Evolutionary conservation across 1,140 invertebrate species (phyloP), one percentile per base, ranked within the genome.

Genomic region (Dolichoris vasculosae): DNA sequence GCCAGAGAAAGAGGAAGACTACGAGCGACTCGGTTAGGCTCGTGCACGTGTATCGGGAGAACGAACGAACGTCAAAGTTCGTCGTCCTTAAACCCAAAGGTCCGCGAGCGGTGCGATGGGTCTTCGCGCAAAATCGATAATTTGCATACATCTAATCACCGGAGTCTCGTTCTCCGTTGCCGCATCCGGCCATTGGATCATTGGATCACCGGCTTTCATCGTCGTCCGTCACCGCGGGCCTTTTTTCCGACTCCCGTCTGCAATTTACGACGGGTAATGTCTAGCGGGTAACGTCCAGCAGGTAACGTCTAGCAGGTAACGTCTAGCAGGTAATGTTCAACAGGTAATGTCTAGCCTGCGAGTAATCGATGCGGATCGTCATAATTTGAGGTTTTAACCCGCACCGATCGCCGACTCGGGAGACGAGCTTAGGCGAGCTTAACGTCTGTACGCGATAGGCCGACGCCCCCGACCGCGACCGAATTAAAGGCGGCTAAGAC

Each of bases 351-450:
- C 63, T 77, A 71, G 85, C 73, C 77, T 75, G 67, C 83, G 81
- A 78, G 67, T 88, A 82, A 88, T 89, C 82, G 85, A 86, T 83
- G 76, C 71, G 80, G 86, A 32, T 78, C 77, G 86, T 84, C 89
- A 90, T 92, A 91, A 91, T 92, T 91, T 91, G 85, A 86, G 89
- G 89, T 90, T 91, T 91, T 91, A 90, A 88, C 86, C 43, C 7
- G 15, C 67, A 32, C n/a, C 46, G 89, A n/a, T n/a, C n/a, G n/a
- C n/a, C n/a, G n/a, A n/a, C n/a, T n/a, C n/a, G n/a, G n/a, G n/a
- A n/a, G n/a, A n/a, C n/a, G 43, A 46, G 43, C 43, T 46, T 46
- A 13, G 43, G 43, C 43, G 43, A 46, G 43, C 43, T 46, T 46
- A 46, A 13, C 43, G 13, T 46, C 13, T 46, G n/a, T n/a, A n/a